phyloP scores from a whole-genome alignment of 2,113 vertebrate species.

The Hepsetus odoe region DNA sequence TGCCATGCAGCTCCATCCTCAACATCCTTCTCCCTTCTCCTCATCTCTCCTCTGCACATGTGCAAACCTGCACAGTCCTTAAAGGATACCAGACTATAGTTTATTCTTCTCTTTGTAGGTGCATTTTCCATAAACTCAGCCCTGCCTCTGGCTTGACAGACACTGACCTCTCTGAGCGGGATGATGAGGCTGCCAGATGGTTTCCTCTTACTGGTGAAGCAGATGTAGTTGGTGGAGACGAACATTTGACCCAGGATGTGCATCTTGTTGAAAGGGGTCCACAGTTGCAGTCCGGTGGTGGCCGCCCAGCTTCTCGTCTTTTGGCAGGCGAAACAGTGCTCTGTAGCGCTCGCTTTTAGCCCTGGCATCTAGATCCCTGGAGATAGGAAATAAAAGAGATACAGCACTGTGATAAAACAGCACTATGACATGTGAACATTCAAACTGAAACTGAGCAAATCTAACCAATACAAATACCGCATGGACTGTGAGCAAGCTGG shows the following conservation, averaged over 20 bases:
- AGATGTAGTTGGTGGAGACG: slow-evolving; percentile 98
- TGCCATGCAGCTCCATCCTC: no score
- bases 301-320: slow-evolving; percentile 95
- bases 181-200: slow-evolving; percentile 96
- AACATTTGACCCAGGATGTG: slow-evolving; percentile 99
- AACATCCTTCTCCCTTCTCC: no score
- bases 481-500: no score
- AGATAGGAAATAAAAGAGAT: not conserved
- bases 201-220: slow-evolving; percentile 97
- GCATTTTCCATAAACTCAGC: not conserved
- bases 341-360: slow-evolving; percentile 96
- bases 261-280: slow-evolving; percentile 98
- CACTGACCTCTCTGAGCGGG: slow-evolving; percentile 88
- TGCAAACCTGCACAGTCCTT: no score
- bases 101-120: no score
- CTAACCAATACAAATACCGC: no score
- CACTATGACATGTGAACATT: no score
- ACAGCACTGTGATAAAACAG: no score
- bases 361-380: slow-evolving; percentile 92
- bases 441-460: no score
- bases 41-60: no score
- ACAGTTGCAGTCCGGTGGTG: slow-evolving; percentile 97
- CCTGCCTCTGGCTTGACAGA: not conserved
- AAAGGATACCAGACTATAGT: no score
- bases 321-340: slow-evolving; percentile 91